Percentiles rank a stretch among this genome's conserved stretches.
phyloP scores from a whole-genome alignment of 2,888 invertebrate genomes.

The Ernsta delagoae region DNA sequence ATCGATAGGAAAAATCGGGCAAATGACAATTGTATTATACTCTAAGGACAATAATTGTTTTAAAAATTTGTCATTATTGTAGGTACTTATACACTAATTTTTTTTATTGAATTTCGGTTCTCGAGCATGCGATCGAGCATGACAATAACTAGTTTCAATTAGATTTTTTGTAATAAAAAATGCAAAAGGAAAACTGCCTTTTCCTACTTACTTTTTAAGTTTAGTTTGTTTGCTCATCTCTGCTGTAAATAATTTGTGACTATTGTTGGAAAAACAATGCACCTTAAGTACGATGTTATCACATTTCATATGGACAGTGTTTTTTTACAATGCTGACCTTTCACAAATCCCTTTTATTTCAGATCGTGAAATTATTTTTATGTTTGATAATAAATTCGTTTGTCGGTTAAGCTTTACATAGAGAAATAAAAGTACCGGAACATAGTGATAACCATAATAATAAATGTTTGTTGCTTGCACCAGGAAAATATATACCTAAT shows the following conservation, averaged over 20 bases:
- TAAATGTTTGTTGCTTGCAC: neutral
- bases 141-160: too few species aligned
- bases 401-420: neutral
- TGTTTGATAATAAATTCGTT: neutral
- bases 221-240: too few species aligned
- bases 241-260: neutral
- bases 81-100: too few species aligned
- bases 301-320: neutral
- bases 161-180: too few species aligned
- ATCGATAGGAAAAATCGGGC: too few species aligned
- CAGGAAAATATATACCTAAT: neutral
- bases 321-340: neutral
- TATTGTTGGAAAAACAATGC: neutral
- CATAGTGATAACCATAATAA: neutral
- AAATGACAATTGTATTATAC: too few species aligned
- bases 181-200: too few species aligned
- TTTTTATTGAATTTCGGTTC: too few species aligned
- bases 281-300: neutral
- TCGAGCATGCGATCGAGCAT: too few species aligned
- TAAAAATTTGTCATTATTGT: too few species aligned
- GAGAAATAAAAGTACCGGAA: neutral
- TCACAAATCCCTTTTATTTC: neutral
- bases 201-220: too few species aligned
- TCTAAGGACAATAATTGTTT: too few species aligned
- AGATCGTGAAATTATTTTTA: neutral